Evolutionary conservation across 2,888 invertebrate genomes (phyloP).

Genomic region (Allacma fusca): DNA sequence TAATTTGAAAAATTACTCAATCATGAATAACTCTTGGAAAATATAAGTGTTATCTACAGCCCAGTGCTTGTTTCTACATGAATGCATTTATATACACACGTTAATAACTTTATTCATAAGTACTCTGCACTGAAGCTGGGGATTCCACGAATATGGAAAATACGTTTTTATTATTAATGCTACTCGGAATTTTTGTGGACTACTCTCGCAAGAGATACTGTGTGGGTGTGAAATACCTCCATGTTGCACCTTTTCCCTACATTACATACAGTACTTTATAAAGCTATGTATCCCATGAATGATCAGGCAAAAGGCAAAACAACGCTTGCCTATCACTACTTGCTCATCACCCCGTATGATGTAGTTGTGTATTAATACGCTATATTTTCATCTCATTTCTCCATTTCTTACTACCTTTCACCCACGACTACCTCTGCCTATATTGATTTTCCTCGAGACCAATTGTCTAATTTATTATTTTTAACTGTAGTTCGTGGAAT

Average conservation of each 20-base stretch:
- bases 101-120: no score
- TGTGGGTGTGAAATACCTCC: slow-evolving; percentile 1
- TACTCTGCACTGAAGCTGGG: no score
- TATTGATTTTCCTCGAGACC: slow-evolving; percentile 8
- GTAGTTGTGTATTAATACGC: not conserved
- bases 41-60: no score
- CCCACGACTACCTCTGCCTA: not conserved
- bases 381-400: not conserved
- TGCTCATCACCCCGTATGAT: not conserved
- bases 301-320: not conserved
- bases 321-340: not conserved
- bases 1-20: not conserved
- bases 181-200: not conserved
- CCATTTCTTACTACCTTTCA: slow-evolving; percentile 9
- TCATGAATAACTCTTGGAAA: no score
- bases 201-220: not conserved
- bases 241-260: not conserved
- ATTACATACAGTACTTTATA: not conserved
- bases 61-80: no score
- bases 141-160: not conserved
- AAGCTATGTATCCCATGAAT: not conserved
- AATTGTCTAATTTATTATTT: slow-evolving; percentile 12
- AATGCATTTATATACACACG: no score
- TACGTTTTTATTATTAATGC: not conserved
- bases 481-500: not conserved